These are phyloP conservation scores for Halichondria panicea DNA, from an alignment of 37 sponge, comb jelly and placozoan species.

Conservation along the genomic window DNA sequence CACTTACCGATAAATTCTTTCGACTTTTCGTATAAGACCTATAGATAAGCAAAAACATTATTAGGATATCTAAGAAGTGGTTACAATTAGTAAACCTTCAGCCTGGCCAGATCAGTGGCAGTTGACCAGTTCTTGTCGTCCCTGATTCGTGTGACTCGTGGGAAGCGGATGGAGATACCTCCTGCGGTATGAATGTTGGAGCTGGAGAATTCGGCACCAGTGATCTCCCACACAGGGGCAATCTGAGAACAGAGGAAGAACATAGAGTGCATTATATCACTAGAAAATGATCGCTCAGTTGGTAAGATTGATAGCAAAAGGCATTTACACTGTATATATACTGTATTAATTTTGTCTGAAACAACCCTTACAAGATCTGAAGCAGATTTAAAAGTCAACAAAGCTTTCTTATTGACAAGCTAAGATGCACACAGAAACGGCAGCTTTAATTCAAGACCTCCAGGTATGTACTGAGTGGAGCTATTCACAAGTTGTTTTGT, in stretches of 20 bases:
- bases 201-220: constrained; percentile 95
- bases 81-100: constrained; percentile 64
- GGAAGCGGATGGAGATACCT: constrained; percentile 95
- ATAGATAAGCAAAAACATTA: too few relatives aligned
- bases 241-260: constrained; percentile 19
- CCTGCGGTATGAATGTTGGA: constrained; percentile 91
- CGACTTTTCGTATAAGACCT: too few relatives aligned
- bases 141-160: constrained; percentile 92
- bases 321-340: too few relatives aligned
- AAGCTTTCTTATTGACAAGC: too few relatives aligned
- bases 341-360: too few relatives aligned
- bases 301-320: not conserved
- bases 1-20: not conserved
- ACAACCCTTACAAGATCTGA: too few relatives aligned
- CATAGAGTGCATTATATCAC: not conserved
- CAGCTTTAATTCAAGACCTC: too few relatives aligned
- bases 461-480: too few relatives aligned
- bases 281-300: not conserved
- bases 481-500: too few relatives aligned
- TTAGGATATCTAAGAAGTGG: too few relatives aligned
- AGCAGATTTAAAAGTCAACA: too few relatives aligned
- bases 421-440: too few relatives aligned
- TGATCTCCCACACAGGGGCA: constrained; percentile 95
- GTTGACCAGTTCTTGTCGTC: constrained; percentile 96
- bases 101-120: constrained; percentile 87